Evolutionary conservation across 2,797 vertebrate species (phyloP).

Genomic region (Mus caroli): DNA sequence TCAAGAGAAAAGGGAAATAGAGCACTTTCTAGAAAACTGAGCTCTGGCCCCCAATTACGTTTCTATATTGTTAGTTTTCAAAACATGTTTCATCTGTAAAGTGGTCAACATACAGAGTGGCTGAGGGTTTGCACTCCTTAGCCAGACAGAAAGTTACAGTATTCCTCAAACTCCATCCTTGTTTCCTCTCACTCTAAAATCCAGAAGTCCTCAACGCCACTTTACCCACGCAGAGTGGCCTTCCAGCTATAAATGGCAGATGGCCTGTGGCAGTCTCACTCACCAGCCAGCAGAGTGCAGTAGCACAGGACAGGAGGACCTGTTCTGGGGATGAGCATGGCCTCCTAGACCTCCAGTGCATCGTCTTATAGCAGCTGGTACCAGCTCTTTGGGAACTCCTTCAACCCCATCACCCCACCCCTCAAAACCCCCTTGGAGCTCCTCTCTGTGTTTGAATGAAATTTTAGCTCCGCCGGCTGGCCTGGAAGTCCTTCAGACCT

Average conservation of each 20-base stretch:
- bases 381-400: not conserved
- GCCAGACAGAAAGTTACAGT: not conserved
- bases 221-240: not conserved
- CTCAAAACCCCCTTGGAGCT: not conserved
- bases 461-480: not conserved
- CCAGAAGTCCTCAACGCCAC: not conserved
- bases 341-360: not conserved
- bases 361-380: not conserved
- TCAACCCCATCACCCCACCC: not conserved
- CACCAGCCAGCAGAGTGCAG: not conserved
- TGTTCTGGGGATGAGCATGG: not conserved
- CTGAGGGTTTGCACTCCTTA: not conserved
- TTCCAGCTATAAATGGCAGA: not conserved
- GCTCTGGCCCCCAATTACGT: not conserved
- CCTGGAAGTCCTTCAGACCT: not conserved
- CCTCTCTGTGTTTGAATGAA: not conserved
- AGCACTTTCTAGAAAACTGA: not conserved
- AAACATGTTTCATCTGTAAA: constrained; percentile 7
- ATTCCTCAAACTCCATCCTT: not conserved
- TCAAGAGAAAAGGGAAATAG: not conserved
- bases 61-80: not conserved
- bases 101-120: not conserved
- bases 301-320: not conserved
- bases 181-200: not conserved
- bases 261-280: not conserved